Base-by-base conservation (phyloP, 1,140 invertebrate species). In the Neodiprion fabricii region DNA sequence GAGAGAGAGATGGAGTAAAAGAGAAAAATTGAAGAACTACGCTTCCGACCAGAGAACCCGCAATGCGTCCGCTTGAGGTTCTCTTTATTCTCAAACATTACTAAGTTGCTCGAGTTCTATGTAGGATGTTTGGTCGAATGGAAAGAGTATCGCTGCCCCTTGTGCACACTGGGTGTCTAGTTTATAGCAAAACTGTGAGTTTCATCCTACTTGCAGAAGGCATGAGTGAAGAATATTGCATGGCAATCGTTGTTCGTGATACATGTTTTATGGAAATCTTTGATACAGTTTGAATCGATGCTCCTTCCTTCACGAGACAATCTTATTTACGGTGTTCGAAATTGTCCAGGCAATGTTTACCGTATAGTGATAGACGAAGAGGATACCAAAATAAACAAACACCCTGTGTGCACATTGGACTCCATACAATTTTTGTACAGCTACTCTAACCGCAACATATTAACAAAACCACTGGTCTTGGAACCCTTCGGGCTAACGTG, bases 51-150 rank as follows among this genome's bases (percentile, higher is more conserved):
- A 40, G 28, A 40, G 28, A 40, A 40, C 28, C 28, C 28, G 28
- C 28, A 40, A 2, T 40, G 1, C 28, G 28, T 40, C 28, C 28
- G 28, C 28, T 40, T 40, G 28, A 12, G 53, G 53, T 8, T 61
- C 53, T 61, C 53, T 61, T 61, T 61, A 61, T 61, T 40, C 28
- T 61, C 53, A 11, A 17, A 61, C 11, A 12, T 61, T 12, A 61
- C 11, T 61, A 9, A 61, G 53, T 61, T 72, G 81, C 79, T 40
- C 28, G 28, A 40, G 28, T 40, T 40, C 28, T 40, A 40, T 40
- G 28, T 40, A 82, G 81, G 84, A 85, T 85, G 82, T 85, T 80
- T 83, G 83, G 76, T 83, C 75, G 75, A 78, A 76, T 74, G 72
- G 72, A 67, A 78, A 65, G 49, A 53, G 53, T 61, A 61, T 61